phyloP scores from a whole-genome alignment of 2,888 invertebrate genomes.

The Elegia similella region DNA sequence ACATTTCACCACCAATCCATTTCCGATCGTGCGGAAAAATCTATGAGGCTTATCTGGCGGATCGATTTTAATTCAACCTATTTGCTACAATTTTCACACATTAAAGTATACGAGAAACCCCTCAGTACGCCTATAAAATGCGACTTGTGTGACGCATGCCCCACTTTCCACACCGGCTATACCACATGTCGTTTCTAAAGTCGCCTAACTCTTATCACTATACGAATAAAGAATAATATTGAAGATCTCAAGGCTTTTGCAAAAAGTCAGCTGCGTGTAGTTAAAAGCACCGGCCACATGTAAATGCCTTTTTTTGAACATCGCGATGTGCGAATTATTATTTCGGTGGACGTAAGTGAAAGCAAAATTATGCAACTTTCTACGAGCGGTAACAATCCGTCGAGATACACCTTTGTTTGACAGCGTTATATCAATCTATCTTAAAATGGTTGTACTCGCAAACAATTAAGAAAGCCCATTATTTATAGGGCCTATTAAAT shows the following conservation, averaged over 20 bases:
- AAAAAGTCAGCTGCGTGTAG: slow-evolving; percentile 47
- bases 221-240: slow-evolving; percentile 52
- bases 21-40: background rate
- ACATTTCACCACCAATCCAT: background rate
- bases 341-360: slow-evolving; percentile 65
- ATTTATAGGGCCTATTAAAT: too few species aligned
- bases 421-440: background rate
- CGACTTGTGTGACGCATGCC: slow-evolving; percentile 73
- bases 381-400: slow-evolving; percentile 37
- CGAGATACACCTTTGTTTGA: background rate
- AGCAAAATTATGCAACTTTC: slow-evolving; percentile 80
- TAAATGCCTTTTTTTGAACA: slow-evolving; percentile 63
- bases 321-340: slow-evolving; percentile 63
- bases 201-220: slow-evolving; percentile 42
- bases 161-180: slow-evolving; percentile 72
- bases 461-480: background rate
- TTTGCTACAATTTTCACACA: slow-evolving; percentile 40
- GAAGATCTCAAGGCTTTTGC: slow-evolving; percentile 26
- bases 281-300: slow-evolving; percentile 57
- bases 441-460: background rate
- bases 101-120: slow-evolving; percentile 61
- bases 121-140: slow-evolving; percentile 68
- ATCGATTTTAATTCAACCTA: slow-evolving; percentile 27
- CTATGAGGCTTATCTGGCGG: slow-evolving; percentile 12
- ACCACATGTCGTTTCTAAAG: slow-evolving; percentile 59